Conservation (phyloP, 2,888 invertebrate species). For the Cenopis cana region DNA sequence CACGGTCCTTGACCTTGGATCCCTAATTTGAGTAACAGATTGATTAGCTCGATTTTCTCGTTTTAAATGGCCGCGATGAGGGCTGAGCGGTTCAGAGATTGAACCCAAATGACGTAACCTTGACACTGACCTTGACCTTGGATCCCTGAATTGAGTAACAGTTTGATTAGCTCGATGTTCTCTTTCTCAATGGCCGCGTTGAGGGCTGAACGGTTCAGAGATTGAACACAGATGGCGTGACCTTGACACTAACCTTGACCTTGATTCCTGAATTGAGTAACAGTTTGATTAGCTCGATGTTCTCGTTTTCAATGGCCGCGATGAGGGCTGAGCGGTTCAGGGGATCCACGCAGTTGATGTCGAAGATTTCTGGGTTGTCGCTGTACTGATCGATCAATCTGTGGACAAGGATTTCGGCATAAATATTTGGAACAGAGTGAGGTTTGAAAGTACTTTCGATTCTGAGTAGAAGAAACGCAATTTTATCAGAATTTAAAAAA, state of each 20-base stretch:
- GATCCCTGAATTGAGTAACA: constrained; percentile 92
- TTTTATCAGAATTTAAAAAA: too few relatives aligned
- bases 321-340: constrained; percentile 96
- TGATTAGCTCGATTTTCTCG: constrained; percentile 97
- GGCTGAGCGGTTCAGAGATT: constrained; percentile 92
- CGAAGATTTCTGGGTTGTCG: constrained; percentile 88
- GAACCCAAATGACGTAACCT: neutral
- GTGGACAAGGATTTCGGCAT: constrained; percentile 46
- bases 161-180: constrained; percentile 95
- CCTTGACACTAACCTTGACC: constrained; percentile 76
- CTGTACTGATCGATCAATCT: constrained; percentile 89
- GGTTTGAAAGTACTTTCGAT: too few relatives aligned
- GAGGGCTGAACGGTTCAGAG: constrained; percentile 94
- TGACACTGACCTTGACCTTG: constrained; percentile 76
- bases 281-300: constrained; percentile 95
- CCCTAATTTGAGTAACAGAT: constrained; percentile 90
- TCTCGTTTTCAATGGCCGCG: constrained; percentile 99
- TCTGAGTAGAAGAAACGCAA: too few relatives aligned
- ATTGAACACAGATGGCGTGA: neutral
- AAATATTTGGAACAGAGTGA: too few relatives aligned
- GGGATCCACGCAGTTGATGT: constrained; percentile 98
- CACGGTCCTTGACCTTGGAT: constrained; percentile 86
- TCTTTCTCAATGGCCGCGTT: constrained; percentile 99
- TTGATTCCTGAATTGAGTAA: constrained; percentile 91
- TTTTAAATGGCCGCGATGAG: constrained; percentile 97